phyloP scores from a whole-genome alignment of 2,888 invertebrate species.

The Perithous albicinctus region DNA sequence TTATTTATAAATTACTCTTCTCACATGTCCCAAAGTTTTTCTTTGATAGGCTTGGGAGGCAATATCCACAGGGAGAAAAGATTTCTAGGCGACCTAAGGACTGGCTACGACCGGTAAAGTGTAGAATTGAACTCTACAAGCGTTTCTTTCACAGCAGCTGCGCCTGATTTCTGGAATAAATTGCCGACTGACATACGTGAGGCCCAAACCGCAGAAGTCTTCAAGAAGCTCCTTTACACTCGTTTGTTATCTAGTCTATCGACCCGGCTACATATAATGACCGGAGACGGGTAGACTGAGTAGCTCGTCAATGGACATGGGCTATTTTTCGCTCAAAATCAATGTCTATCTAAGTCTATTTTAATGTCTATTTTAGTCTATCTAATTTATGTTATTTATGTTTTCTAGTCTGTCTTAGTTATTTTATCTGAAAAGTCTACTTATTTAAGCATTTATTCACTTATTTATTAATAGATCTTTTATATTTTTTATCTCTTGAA shows the following conservation, averaged over 20 bases:
- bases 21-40: neutral
- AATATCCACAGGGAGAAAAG: neutral
- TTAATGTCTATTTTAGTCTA: neutral
- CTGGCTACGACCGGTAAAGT: neutral
- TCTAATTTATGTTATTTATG: too few relatives aligned
- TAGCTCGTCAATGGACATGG: too few relatives aligned
- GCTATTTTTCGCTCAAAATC: too few relatives aligned
- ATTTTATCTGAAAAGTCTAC: too few relatives aligned
- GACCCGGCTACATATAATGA: too few relatives aligned
- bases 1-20: neutral
- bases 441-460: neutral
- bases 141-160: neutral
- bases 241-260: too few relatives aligned
- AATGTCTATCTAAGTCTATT: conserved; percentile 9
- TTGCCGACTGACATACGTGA: neutral
- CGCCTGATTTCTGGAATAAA: neutral
- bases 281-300: too few relatives aligned
- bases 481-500: neutral
- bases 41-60: neutral
- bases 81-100: neutral
- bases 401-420: neutral
- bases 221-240: neutral
- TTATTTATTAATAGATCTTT: neutral
- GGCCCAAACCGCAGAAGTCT: neutral
- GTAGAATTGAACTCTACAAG: neutral